A percentile compares a stretch with the other conserved stretches of the same genome.
Conservation (phyloP, 1,140 invertebrate species). For the Drosophila mauritiana region DNA sequence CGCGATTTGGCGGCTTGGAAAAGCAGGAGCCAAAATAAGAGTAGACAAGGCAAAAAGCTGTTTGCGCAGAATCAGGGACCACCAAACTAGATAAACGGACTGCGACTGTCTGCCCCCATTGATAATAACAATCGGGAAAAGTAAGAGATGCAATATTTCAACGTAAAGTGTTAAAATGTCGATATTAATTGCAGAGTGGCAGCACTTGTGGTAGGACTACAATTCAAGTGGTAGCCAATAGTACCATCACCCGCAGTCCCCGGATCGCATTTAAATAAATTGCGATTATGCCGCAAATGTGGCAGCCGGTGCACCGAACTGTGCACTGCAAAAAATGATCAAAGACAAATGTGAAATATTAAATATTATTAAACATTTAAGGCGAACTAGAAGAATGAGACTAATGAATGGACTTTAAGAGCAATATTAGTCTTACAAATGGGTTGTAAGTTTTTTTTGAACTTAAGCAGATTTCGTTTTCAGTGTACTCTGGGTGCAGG, state of each 20-base stretch:
- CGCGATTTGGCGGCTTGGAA: constrained; percentile 37
- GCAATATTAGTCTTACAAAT: no score
- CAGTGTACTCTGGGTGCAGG: constrained; percentile 9
- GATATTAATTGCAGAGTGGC: constrained; percentile 79
- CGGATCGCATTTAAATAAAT: constrained; percentile 76
- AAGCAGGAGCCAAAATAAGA: constrained; percentile 12
- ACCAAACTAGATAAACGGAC: constrained; percentile 54
- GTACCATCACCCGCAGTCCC: constrained; percentile 2
- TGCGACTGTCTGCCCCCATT: constrained; percentile 57
- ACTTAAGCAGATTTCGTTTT: neutral
- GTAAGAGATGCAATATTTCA: constrained; percentile 82
- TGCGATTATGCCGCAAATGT: constrained; percentile 81
- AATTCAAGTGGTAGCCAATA: constrained; percentile 7
- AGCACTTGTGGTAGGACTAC: constrained; percentile 24
- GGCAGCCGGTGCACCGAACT: constrained; percentile 52
- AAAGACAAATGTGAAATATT: no score
- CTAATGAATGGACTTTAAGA: no score
- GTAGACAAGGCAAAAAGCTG: constrained; percentile 21
- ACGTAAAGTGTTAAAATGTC: constrained; percentile 82
- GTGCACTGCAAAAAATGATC: constrained; percentile 3
- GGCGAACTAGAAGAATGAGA: no score
- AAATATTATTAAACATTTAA: no score
- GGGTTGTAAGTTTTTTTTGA: no score
- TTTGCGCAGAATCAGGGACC: constrained; percentile 17
- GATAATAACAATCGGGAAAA: constrained; percentile 77